phyloP scores from a whole-genome alignment of 2,113 vertebrate species.

The Mus musculus region DNA sequence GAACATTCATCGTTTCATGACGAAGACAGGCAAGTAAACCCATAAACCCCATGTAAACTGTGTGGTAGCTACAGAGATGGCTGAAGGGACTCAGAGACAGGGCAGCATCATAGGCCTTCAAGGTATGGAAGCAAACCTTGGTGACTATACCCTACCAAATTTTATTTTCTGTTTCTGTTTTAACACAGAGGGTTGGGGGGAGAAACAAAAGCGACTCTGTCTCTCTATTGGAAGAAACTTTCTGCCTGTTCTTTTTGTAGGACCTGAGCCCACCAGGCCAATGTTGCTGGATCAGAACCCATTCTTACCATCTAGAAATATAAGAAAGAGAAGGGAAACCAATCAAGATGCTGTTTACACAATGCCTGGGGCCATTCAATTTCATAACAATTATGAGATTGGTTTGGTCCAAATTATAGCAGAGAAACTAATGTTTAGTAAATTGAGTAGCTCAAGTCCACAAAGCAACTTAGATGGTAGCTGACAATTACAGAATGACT shows the following conservation, averaged over 20 bases:
- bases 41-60: not conserved
- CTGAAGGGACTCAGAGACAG: not conserved
- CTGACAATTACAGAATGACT: not conserved
- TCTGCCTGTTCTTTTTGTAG: not conserved
- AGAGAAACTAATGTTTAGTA: slow-evolving; percentile 15
- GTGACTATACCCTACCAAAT: not conserved
- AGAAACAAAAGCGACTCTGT: not conserved
- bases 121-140: not conserved
- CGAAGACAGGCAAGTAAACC: not conserved
- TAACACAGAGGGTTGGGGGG: not conserved
- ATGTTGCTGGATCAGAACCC: not conserved
- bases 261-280: not conserved
- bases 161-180: not conserved
- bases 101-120: not conserved
- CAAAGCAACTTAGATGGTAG: not conserved
- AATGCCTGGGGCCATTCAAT: not conserved
- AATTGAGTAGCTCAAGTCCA: not conserved
- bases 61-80: not conserved
- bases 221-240: not conserved
- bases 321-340: not conserved
- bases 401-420: not conserved
- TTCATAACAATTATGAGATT: not conserved
- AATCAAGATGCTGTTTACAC: not conserved
- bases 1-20: not conserved
- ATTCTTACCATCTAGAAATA: not conserved